phyloP scores from a whole-genome alignment of 2,797 vertebrate species.

The Enteromius viviparus region DNA sequence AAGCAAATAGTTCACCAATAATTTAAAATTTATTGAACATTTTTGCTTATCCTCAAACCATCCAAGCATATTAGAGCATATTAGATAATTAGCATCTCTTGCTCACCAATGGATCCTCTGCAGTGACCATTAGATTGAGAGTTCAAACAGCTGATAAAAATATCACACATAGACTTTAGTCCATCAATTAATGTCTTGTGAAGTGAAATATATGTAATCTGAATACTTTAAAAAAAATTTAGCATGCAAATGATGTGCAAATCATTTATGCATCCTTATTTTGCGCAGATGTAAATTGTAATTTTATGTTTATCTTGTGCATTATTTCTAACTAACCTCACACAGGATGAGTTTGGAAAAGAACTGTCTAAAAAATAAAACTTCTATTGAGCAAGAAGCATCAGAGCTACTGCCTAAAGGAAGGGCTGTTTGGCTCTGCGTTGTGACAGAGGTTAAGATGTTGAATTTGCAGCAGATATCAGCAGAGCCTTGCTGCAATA shows the following conservation, averaged over 20 bases:
- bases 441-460: conserved; percentile 43
- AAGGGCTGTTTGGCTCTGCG: conserved; percentile 5
- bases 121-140: too few species aligned
- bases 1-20: neutral
- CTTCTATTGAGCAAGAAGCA: conserved; percentile 4
- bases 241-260: neutral
- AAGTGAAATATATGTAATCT: neutral
- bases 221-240: neutral
- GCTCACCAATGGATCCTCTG: too few species aligned
- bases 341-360: neutral
- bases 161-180: too few species aligned
- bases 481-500: conserved; percentile 24
- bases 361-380: conserved; percentile 31
- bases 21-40: neutral
- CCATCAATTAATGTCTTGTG: too few species aligned
- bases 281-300: neutral
- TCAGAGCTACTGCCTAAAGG: conserved; percentile 32
- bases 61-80: too few species aligned
- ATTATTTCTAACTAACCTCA: neutral
- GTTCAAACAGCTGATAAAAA: too few species aligned
- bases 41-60: too few species aligned
- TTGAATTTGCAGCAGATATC: conserved; percentile 43
- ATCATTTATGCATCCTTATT: neutral
- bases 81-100: too few species aligned
- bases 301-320: neutral